These are phyloP conservation scores for Andricus grossulariae DNA, from an alignment of 1,140 invertebrate species.

Conservation along the genomic window DNA sequence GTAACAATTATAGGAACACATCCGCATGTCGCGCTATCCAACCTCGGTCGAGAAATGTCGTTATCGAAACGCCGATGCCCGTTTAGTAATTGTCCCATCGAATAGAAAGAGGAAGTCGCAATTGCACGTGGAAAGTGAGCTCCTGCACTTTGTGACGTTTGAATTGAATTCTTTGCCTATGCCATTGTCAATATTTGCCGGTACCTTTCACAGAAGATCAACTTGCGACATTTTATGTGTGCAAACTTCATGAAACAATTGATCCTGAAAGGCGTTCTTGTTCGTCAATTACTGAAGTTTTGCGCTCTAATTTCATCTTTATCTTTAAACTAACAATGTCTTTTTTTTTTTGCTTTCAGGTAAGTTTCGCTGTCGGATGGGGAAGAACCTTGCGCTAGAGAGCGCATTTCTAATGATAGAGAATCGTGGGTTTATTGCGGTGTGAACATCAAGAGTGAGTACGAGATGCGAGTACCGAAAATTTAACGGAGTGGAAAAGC, in stretches of 20 bases:
- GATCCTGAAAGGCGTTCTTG: not conserved
- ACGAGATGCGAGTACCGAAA: slow-evolving; percentile 56
- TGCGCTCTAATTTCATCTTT: not conserved
- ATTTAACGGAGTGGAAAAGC: slow-evolving; percentile 60
- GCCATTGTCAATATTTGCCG: slow-evolving; percentile 25
- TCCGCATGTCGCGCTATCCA: slow-evolving; percentile 39
- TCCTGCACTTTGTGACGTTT: slow-evolving; percentile 29
- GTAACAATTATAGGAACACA: slow-evolving; percentile 28
- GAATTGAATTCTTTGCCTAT: slow-evolving; percentile 27
- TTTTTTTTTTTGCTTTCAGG: slow-evolving; percentile 48
- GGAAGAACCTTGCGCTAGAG: slow-evolving; percentile 44
- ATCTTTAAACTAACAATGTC: slow-evolving; percentile 21
- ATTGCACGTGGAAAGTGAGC: slow-evolving; percentile 53
- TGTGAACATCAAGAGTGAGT: slow-evolving; percentile 57
- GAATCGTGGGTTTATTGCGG: slow-evolving; percentile 55
- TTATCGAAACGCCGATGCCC: slow-evolving; percentile 53
- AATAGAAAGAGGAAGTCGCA: slow-evolving; percentile 53
- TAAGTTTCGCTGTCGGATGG: slow-evolving; percentile 47
- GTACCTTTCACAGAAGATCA: slow-evolving; percentile 28
- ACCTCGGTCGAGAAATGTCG: slow-evolving; percentile 54
- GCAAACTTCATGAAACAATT: not conserved
- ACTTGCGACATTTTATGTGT: slow-evolving; percentile 37
- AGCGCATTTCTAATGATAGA: slow-evolving; percentile 45
- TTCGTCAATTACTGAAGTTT: not conserved
- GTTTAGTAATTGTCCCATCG: slow-evolving; percentile 51